Base-by-base conservation (phyloP, 2,797 vertebrate species). In the Pristis pectinata region DNA sequence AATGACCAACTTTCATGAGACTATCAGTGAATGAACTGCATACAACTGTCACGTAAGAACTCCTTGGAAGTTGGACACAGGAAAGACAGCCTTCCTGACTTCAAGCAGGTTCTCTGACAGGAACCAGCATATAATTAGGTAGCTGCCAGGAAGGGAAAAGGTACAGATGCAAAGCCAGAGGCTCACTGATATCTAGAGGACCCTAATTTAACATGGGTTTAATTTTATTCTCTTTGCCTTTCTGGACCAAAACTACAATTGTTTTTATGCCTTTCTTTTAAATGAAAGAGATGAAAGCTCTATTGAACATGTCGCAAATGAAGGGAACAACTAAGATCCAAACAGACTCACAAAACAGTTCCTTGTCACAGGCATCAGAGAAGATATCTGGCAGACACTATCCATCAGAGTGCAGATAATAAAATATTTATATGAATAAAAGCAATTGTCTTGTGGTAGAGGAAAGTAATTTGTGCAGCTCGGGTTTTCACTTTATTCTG, bases 361-460 rank as follows among this genome's bases (percentile, higher is more conserved):
- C 59, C 8, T 10, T 59, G 76, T 77, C n/a, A 41, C 59, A 91
- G 59, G 5, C 9, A 37, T 91, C 34, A 91, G 17, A 91, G n/a
- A 41, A 64, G n/a, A 91, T 67, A 91, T n/a, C 59, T 22, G 30
- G 0, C 34, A 59, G 34, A 13, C 4, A 6, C 4, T 19, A 41
- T 79, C 17, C 15, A n/a, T 64, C 87, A 91, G 87, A 27, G 61
- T 61, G 87, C 24, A 41, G n/a, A 67, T 24, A n/a, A 37, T 89
- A 61, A 89, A 89, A n/a, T 67, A 91, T 41, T 91, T 67, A 91
- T 5, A 41, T 61, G 64, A 41, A 91, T 91, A 67, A 67, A 91
- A 91, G n/a, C 56, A 91, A 91, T 67, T 91, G 17, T 67, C 8
- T 67, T 22, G 1, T 37, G 15, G 85, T 2, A 41, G n/a, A 24